Base-by-base conservation (phyloP, 2,888 invertebrate species). In the Bombylius discolor region DNA sequence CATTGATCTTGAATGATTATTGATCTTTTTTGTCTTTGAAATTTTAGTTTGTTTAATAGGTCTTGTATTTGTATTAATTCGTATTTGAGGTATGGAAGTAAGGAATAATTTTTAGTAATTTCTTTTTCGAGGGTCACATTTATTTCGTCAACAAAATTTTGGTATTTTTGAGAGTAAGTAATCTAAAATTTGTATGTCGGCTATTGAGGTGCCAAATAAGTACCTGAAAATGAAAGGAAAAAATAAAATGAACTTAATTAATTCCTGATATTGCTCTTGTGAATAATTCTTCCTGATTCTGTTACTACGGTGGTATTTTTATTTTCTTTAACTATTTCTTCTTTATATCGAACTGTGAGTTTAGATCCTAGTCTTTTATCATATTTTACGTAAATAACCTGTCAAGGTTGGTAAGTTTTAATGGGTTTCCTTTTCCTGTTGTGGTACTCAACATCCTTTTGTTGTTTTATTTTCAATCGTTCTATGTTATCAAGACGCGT, bases 351-450 rank as follows among this genome's bases (percentile, higher is more conserved):
- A 5, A 23, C 32, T 34, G 56, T 55, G 11, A 57, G 52, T 33
- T 58, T 60, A 5, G 60, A 49, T 3, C 57, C 57, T 53, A 47
- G 4, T 48, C 55, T 49, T 52, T 58, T 59, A 39, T 56, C 56
- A 51, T 49, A 47, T 52, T 42, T 55, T 5, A 57, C 60, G 23
- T 52, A 60, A 42, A 64, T 53, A 4, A 23, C 49, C 46, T 63
- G 58, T 34, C 61, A 61, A 55, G 56, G 59, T 44, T 54, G 31
- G 45, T 59, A 62, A 36, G 51, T 44, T 52, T 62, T 63, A 13
- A 57, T 53, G 47, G 54, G 47, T 45, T 57, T 50, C 49, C 49
- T 61, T 31, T 52, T 56, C 53, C 56, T 58, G 49, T 62, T 57
- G 23, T 57, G 58, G 8, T 47, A 48, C 33, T 36, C 36, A 8